Percentiles rank a stretch among this genome's conserved stretches.
Conservation (phyloP, 2,113 vertebrate genomes). For the Mirounga angustirostris region DNA sequence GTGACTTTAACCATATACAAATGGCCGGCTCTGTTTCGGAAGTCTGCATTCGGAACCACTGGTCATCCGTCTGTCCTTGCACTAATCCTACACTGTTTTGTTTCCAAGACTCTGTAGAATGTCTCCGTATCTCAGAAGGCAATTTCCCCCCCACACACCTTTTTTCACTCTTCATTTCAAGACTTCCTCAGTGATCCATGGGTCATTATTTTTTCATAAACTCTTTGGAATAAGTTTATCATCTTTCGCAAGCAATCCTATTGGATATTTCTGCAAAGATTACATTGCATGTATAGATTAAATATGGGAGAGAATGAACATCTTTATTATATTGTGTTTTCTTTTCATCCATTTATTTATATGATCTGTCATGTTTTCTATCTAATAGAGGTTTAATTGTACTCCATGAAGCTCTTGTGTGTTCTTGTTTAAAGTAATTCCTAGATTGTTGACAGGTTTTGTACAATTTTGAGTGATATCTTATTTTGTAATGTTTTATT, state of each 20-base stretch:
- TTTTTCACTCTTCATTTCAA: not conserved
- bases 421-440: not conserved
- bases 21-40: not conserved
- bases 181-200: not conserved
- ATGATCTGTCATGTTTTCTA: not conserved
- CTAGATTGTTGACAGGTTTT: slow-evolving; percentile 1
- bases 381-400: not conserved
- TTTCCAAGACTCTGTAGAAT: not conserved
- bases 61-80: not conserved
- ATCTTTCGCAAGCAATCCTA: not conserved
- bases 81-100: not conserved
- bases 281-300: not conserved
- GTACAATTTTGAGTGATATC: not conserved
- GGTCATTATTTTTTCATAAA: not conserved
- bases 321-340: not conserved
- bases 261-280: not conserved
- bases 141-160: too few relatives aligned
- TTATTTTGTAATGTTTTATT: not conserved
- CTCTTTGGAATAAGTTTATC: not conserved
- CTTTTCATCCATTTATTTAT: not conserved
- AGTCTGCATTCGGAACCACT: not conserved
- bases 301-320: not conserved
- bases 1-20: not conserved
- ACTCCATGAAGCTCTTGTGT: not conserved
- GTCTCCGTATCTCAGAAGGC: not conserved